phyloP scores from a whole-genome alignment of 2,797 vertebrate species.

The Phyllotis vaccarum region DNA sequence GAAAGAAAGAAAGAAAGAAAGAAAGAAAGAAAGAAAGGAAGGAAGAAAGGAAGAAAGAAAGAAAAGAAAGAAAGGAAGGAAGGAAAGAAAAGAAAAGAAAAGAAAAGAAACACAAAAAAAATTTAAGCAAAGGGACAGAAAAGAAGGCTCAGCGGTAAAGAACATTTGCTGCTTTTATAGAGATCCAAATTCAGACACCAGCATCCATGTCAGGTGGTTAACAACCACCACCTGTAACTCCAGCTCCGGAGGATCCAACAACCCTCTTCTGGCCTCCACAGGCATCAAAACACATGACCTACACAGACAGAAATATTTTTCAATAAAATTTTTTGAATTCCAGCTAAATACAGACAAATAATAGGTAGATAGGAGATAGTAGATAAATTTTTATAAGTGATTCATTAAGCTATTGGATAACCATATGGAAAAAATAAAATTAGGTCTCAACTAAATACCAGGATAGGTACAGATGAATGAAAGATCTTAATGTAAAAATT shows the following conservation, averaged over 20 bases:
- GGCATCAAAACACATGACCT: too few relatives aligned
- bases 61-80: too few relatives aligned
- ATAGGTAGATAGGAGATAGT: neutral
- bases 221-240: neutral
- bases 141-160: neutral
- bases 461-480: neutral
- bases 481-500: constrained; percentile 50
- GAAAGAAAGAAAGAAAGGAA: too few relatives aligned
- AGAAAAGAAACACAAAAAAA: too few relatives aligned
- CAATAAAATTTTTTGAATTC: neutral
- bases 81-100: too few relatives aligned
- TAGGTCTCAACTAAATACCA: constrained; percentile 9
- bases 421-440: constrained; percentile 19
- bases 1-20: too few relatives aligned
- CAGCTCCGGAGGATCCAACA: neutral
- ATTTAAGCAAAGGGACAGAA: neutral
- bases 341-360: neutral
- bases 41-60: too few relatives aligned
- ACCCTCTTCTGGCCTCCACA: neutral
- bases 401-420: neutral
- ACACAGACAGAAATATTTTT: neutral
- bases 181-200: neutral
- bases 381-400: neutral
- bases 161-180: neutral
- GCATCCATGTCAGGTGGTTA: neutral